Evolutionary conservation across 2,888 invertebrate genomes (phyloP).

Genomic region (Steinernema carpocapsae): DNA sequence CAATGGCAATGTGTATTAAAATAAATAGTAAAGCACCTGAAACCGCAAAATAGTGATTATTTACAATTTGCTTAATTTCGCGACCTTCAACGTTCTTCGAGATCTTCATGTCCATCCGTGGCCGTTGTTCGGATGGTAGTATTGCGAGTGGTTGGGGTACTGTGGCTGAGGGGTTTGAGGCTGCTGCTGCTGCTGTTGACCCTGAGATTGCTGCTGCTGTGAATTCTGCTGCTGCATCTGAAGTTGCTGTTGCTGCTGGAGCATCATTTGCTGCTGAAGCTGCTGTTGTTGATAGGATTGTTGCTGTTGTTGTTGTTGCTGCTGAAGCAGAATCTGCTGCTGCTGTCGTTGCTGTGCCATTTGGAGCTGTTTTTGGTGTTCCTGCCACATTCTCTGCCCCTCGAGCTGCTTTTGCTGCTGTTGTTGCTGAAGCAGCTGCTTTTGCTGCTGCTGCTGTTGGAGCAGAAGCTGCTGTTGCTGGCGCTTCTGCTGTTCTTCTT

Average conservation of each 20-base stretch:
- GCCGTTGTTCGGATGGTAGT: conserved; percentile 16
- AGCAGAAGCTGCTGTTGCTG: conserved; percentile 11
- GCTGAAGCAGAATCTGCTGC: neutral
- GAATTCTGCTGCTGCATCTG: neutral
- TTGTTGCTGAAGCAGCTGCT: neutral
- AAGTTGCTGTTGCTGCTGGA: neutral
- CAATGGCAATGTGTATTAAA: too few relatives aligned
- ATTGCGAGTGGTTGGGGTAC: conserved; percentile 23
- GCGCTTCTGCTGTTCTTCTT: neutral
- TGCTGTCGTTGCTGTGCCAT: neutral
- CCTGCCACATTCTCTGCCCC: too few relatives aligned
- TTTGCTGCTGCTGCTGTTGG: conserved; percentile 1
- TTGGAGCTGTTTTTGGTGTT: too few relatives aligned
- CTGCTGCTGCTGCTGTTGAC: neutral
- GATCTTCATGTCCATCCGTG: neutral
- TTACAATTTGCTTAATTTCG: too few relatives aligned
- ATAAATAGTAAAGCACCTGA: too few relatives aligned
- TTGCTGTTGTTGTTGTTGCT: conserved; percentile 10
- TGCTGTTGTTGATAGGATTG: neutral
- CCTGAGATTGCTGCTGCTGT: neutral
- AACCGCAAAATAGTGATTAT: too few relatives aligned
- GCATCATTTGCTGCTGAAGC: neutral
- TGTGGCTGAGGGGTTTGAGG: neutral
- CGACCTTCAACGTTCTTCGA: too few relatives aligned
- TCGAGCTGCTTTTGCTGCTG: neutral